A percentile compares a stretch with the other conserved stretches of the same genome.
Conservation (phyloP, 2,888 invertebrate species). For the Bugulina stolonifera region DNA sequence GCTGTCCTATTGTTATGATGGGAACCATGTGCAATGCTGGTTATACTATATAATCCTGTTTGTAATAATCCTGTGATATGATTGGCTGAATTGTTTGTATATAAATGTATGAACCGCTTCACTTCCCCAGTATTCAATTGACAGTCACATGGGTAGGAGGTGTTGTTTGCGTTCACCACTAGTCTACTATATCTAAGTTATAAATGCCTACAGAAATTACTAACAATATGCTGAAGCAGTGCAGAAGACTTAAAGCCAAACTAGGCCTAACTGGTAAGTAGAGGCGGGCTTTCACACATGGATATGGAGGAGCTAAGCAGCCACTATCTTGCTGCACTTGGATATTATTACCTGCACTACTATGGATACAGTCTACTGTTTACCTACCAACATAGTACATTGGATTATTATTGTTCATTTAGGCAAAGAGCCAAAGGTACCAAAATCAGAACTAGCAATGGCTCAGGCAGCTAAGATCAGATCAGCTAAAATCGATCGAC, state of each 20-base stretch:
- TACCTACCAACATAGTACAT: too few species aligned
- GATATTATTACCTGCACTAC: not conserved
- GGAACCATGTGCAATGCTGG: too few species aligned
- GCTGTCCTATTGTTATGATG: too few species aligned
- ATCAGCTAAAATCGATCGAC: conserved; percentile 10
- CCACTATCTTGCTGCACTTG: too few species aligned
- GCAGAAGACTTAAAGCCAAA: conserved; percentile 11
- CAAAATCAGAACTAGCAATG: not conserved
- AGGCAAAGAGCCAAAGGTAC: not conserved
- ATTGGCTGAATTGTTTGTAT: not conserved
- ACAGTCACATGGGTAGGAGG: not conserved
- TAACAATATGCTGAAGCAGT: conserved; percentile 20
- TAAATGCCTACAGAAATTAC: not conserved
- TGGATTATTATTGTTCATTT: not conserved
- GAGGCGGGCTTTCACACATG: too few species aligned
- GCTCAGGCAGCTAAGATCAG: not conserved
- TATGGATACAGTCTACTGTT: too few species aligned
- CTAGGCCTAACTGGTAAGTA: conserved; percentile 6
- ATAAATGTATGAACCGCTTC: not conserved
- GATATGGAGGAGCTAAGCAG: too few species aligned
- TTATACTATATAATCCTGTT: too few species aligned
- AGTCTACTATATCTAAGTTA: not conserved
- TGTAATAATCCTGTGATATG: too few species aligned
- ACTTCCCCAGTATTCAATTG: not conserved
- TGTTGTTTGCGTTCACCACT: not conserved